A percentile compares a stretch with the other conserved stretches of the same genome.
Evolutionary conservation across 2,888 invertebrate genomes (phyloP).

Genomic region (Pristionchus maxplancki): DNA sequence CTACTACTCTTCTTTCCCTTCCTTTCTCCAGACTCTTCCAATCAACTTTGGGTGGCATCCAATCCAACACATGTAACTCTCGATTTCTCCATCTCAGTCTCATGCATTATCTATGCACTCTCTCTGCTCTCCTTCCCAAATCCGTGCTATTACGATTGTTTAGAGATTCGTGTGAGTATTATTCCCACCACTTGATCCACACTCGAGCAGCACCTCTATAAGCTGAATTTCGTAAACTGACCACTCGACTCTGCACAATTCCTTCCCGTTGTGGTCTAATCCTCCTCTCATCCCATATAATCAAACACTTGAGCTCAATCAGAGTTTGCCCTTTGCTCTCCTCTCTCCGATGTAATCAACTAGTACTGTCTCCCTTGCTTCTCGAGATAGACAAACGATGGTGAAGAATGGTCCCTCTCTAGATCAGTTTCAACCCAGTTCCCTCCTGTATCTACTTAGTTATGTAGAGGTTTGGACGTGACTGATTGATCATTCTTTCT

Average conservation of each 20-base stretch:
- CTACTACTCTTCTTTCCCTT: constrained; percentile 13
- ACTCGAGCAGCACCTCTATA: not conserved
- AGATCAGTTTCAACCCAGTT: not conserved
- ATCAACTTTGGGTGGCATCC: not conserved
- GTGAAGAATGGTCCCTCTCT: not conserved
- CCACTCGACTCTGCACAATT: not conserved
- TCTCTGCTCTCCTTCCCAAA: constrained; percentile 1
- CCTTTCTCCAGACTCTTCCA: constrained; percentile 10
- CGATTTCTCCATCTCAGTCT: not conserved
- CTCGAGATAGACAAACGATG: constrained; percentile 4
- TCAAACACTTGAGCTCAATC: constrained; percentile 31
- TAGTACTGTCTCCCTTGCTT: constrained; percentile 16
- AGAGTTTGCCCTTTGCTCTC: not conserved
- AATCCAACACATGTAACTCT: not conserved
- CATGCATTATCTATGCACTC: constrained; percentile 39
- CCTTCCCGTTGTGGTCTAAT: not conserved
- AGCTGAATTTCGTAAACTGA: not conserved
- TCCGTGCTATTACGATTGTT: constrained; percentile 5
- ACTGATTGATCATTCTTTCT: not conserved
- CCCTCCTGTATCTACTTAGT: not conserved
- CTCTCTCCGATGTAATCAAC: constrained; percentile 39
- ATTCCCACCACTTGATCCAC: not conserved
- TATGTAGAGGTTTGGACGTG: not conserved
- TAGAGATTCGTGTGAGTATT: not conserved
- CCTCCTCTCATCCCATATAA: constrained; percentile 24